These are phyloP conservation scores for Pangasianodon gigas DNA, from an alignment of 2,113 vertebrate species.

Conservation along the genomic window DNA sequence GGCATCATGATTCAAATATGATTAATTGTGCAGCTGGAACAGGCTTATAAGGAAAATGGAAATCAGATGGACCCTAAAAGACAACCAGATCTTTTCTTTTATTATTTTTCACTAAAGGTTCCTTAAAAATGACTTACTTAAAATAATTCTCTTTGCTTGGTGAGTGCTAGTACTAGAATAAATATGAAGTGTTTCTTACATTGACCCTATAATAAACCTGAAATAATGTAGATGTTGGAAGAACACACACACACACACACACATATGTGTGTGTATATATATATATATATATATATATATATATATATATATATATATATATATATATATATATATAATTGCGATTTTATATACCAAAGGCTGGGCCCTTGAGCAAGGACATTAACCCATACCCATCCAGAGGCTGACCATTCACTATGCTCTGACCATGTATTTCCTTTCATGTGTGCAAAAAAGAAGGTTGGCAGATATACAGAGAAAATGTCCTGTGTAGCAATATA, in stretches of 20 bases:
- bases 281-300: too few relatives aligned
- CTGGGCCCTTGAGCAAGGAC: background rate
- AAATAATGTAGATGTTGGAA: background rate
- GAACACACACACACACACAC: too few relatives aligned
- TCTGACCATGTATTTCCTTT: background rate
- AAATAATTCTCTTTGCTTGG: background rate
- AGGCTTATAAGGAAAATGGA: background rate
- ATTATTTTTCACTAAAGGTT: background rate
- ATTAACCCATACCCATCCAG: background rate
- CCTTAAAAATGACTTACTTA: background rate
- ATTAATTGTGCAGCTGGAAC: background rate
- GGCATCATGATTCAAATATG: background rate
- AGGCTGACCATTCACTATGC: background rate
- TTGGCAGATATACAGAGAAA: background rate
- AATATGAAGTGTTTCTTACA: background rate
- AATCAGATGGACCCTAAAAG: too few relatives aligned
- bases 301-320: too few relatives aligned
- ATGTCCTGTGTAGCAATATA: background rate
- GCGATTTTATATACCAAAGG: background rate
- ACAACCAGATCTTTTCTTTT: background rate
- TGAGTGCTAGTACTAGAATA: background rate
- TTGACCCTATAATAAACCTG: background rate
- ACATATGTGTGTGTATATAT: too few relatives aligned
- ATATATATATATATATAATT: too few relatives aligned
- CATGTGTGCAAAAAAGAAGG: background rate